Evolutionary conservation across 2,797 vertebrate species (phyloP).

Genomic region (Emys orbicularis): DNA sequence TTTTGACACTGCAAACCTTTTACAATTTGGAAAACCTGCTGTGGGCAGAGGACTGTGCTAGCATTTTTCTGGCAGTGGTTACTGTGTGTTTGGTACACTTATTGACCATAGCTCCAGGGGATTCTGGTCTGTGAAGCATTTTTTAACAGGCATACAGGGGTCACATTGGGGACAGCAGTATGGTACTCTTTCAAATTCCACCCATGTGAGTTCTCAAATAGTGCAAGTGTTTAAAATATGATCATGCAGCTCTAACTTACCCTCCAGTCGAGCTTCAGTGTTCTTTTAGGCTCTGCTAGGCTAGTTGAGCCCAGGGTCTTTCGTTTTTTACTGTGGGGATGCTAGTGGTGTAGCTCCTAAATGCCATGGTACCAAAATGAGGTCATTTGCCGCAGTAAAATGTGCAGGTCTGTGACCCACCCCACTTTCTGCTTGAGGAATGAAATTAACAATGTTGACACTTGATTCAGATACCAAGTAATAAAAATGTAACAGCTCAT

Average conservation of each 20-base stretch:
- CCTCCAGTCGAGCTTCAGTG: background rate
- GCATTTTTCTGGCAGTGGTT: background rate
- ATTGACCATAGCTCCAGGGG: rapidly evolving
- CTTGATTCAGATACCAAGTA: background rate
- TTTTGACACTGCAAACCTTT: background rate
- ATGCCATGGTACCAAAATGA: background rate
- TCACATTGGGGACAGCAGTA: background rate
- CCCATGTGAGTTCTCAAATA: background rate
- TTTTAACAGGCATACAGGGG: background rate
- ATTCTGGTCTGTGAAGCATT: rapidly evolving
- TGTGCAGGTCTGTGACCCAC: background rate
- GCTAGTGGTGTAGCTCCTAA: background rate
- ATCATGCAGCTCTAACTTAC: background rate
- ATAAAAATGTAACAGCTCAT: background rate
- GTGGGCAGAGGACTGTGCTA: background rate
- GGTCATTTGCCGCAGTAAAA: background rate
- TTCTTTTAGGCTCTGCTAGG: background rate
- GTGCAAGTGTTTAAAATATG: background rate
- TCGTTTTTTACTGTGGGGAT: background rate
- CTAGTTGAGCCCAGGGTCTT: background rate
- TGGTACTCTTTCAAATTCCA: background rate
- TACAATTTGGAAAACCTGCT: background rate
- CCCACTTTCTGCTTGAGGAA: background rate
- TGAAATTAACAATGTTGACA: background rate
- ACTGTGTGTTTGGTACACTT: background rate